Percentiles rank a stretch among this genome's conserved stretches.
phyloP scores from a whole-genome alignment of 2,113 vertebrate species.

The Eubucco bourcierii region DNA sequence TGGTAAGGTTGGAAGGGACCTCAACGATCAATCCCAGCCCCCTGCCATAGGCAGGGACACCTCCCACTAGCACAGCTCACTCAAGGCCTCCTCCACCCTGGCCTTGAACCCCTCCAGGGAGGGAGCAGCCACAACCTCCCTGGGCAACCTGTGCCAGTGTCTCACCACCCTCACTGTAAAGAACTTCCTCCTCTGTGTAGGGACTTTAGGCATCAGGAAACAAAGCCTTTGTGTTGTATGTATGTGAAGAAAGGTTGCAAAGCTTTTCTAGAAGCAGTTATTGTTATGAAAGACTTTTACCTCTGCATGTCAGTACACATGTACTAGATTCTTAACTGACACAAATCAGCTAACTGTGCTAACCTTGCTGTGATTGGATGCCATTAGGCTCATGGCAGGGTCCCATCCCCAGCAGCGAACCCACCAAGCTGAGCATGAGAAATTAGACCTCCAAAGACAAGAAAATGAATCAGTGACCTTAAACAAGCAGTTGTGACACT shows the following conservation, averaged over 20 bases:
- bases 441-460: neutral
- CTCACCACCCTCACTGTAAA: too few species aligned
- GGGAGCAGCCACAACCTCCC: too few species aligned
- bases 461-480: neutral
- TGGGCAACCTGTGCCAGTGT: too few species aligned
- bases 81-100: too few species aligned
- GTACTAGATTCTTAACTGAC: neutral
- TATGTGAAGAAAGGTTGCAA: neutral
- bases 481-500: neutral
- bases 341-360: neutral
- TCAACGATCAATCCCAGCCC: too few species aligned
- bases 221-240: fast-evolving
- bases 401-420: too few species aligned
- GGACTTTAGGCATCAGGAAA: neutral
- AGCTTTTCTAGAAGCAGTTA: neutral
- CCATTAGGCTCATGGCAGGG: neutral
- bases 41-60: too few species aligned
- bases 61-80: too few species aligned
- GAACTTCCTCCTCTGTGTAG: too few species aligned
- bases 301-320: neutral
- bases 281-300: neutral
- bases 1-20: too few species aligned
- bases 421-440: neutral
- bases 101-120: too few species aligned
- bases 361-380: neutral